Evolutionary conservation across 1,140 invertebrate genomes (phyloP).

Genomic region (Diploscapter pachys): DNA sequence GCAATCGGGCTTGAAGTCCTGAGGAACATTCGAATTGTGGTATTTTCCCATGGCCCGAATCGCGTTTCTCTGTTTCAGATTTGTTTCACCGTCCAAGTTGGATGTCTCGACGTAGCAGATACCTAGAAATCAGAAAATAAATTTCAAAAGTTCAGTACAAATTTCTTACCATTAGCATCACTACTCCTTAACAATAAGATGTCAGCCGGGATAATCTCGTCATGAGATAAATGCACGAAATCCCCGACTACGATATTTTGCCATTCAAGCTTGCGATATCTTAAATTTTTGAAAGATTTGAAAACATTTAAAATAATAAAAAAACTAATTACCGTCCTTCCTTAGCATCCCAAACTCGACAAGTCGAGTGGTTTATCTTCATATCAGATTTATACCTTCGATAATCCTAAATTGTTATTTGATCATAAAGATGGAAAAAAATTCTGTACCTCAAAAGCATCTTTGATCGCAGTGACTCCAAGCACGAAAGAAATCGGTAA

Average conservation of each 20-base stretch:
- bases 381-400: constrained; percentile 82
- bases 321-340: constrained; percentile 61
- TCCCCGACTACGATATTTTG: constrained; percentile 84
- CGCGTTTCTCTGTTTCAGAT: constrained; percentile 66
- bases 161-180: constrained; percentile 52
- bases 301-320: constrained; percentile 8
- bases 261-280: constrained; percentile 83
- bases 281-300: constrained; percentile 45
- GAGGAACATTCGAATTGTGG: constrained; percentile 10
- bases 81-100: constrained; percentile 64
- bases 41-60: constrained; percentile 63
- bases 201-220: constrained; percentile 93
- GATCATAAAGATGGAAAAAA: background rate
- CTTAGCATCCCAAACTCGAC: constrained; percentile 81
- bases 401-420: constrained; percentile 67
- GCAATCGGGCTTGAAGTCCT: constrained; percentile 20
- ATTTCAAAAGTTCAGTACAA: background rate
- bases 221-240: constrained; percentile 88
- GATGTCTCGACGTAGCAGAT: constrained; percentile 63
- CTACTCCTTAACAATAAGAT: constrained; percentile 78
- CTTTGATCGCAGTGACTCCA: constrained; percentile 91
- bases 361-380: constrained; percentile 85
- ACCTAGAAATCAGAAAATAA: background rate
- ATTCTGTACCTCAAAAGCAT: constrained; percentile 74
- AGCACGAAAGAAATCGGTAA: constrained; percentile 89